Base-by-base conservation (phyloP, 2,888 invertebrate genomes). In the Brachynemurus nebulosus region DNA sequence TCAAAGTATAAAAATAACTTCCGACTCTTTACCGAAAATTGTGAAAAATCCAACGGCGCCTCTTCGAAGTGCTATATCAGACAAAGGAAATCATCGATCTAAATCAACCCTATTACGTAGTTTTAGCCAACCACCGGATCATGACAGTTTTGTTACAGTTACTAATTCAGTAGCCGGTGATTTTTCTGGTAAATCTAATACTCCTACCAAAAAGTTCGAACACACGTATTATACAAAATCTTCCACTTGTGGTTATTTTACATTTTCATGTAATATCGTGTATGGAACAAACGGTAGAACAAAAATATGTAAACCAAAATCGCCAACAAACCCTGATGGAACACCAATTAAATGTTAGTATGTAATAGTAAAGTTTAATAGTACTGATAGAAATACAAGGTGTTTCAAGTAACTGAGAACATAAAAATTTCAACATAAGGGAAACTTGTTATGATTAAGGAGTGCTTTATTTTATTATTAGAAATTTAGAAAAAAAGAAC, bases 221-320 rank as follows among this genome's bases (percentile, higher is more conserved):
- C 81, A 81, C 51, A 80, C 83, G 1, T 88, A 85, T 63, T 88
- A 84, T 55, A 85, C 86, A 0, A 88, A 88, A 62, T 84, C 86
- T 7, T 86, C 86, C 2, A 86, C 83, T 2, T 89, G 88, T 59
- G 88, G 88, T 7, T 86, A 86, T 58, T 86, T 88, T 53, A 86
- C 86, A 2, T 88, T 88, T 60, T 80, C 84, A 0, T 88, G 88
- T 58, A 84, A 85, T 40, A 78, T 83, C 57, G 82, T 84, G 1
- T 78, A 80, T 53, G 80, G 82, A 9, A 75, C 78, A 0, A 81
- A 82, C 57, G 84, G 84, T 11, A 75, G 78, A 52, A 83, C 80
- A 52, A 86, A 84, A 62, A 78, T 86, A 45, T 89, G 88, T 59
- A 78, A 79, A 53, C 88, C 88, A 1, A 86, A 82, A 62, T 71